Evolutionary conservation across 1,140 invertebrate species (phyloP).

Genomic region (Scaptomyza montana): DNA sequence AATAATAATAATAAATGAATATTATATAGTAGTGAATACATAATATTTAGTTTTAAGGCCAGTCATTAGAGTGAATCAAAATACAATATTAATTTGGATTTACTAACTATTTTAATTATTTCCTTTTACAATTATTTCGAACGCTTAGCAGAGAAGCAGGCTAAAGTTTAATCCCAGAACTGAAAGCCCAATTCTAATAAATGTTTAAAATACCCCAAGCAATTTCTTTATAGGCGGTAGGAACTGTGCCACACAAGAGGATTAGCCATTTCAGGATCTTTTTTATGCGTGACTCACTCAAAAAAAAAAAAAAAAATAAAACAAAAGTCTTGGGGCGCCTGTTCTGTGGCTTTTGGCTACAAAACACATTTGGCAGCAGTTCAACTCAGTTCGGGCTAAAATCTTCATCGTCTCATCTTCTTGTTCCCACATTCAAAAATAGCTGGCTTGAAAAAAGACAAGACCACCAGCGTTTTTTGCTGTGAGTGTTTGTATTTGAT

Average conservation of each 20-base stretch:
- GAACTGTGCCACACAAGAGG: slow-evolving; percentile 37
- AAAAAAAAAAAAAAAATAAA: slow-evolving; percentile 34
- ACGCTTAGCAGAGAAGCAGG: no score
- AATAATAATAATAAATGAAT: no score
- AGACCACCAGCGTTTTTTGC: slow-evolving; percentile 62
- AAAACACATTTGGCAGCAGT: slow-evolving; percentile 34
- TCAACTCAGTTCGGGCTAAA: slow-evolving; percentile 26
- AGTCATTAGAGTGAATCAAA: no score
- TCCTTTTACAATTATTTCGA: no score
- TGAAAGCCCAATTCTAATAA: no score
- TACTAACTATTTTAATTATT: no score
- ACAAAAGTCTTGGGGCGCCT: slow-evolving; percentile 35
- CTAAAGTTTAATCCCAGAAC: no score
- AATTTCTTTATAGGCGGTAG: not conserved
- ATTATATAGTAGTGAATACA: no score
- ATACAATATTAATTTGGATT: no score
- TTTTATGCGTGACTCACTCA: slow-evolving; percentile 60
- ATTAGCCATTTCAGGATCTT: slow-evolving; percentile 52
- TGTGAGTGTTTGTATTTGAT: slow-evolving; percentile 54
- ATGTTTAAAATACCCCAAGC: no score
- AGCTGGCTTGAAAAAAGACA: slow-evolving; percentile 18
- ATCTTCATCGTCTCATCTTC: slow-evolving; percentile 29
- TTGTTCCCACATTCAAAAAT: slow-evolving; percentile 37
- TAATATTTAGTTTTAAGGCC: no score
- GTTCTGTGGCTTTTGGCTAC: slow-evolving; percentile 26